These are phyloP conservation scores for Ctenodactylus gundi DNA, from an alignment of 2,113 vertebrate genomes.

Conservation along the genomic window DNA sequence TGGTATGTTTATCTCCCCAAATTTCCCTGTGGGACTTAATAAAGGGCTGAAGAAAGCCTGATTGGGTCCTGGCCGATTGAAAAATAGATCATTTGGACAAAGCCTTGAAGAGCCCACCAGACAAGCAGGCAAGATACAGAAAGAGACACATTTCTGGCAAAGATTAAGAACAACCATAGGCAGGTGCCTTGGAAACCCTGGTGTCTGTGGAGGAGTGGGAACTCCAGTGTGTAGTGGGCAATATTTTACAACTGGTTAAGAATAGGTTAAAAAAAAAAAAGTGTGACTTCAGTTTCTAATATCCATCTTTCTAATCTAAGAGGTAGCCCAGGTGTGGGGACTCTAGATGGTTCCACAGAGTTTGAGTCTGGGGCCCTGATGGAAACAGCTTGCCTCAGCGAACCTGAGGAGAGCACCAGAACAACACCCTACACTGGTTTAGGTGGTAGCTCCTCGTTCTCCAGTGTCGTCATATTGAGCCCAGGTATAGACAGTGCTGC, in stretches of 20 bases:
- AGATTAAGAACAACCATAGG: background rate
- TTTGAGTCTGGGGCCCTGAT: background rate
- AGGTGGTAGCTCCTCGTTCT: background rate
- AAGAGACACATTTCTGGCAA: background rate
- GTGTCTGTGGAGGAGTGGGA: background rate
- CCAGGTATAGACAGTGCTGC: too few species aligned
- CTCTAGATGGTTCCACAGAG: background rate
- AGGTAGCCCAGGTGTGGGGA: background rate
- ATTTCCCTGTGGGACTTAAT: background rate
- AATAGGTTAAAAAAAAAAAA: background rate
- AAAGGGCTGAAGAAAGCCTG: background rate
- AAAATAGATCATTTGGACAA: background rate
- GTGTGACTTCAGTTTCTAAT: background rate
- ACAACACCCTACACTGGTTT: rapidly evolving
- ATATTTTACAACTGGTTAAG: background rate
- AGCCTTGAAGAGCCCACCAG: background rate
- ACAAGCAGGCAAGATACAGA: background rate
- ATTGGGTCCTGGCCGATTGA: background rate
- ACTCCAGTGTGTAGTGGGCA: background rate
- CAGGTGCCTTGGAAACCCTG: background rate
- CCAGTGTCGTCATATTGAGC: too few species aligned
- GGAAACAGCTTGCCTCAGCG: background rate
- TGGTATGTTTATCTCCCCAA: too few species aligned
- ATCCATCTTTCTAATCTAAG: background rate
- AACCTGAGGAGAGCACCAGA: background rate